Conservation (phyloP, 2,888 invertebrate species). For the Leptopterna dolabrata region DNA sequence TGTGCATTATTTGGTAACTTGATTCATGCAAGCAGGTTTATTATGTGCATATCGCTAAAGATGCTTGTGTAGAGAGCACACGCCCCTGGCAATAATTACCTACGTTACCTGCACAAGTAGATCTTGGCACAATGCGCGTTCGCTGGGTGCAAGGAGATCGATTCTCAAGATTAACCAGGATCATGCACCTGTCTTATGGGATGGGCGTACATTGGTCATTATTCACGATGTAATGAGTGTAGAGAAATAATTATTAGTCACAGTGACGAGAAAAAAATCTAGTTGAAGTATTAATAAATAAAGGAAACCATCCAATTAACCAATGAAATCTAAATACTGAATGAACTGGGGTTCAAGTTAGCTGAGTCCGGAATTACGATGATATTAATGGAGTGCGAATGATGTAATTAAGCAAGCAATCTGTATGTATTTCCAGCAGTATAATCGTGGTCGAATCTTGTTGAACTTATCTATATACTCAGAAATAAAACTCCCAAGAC, state of each 20-base stretch:
- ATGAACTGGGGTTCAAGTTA: no score
- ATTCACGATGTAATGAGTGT: neutral
- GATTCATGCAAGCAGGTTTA: neutral
- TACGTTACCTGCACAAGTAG: neutral
- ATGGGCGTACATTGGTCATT: neutral
- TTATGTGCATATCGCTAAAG: neutral
- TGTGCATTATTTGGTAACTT: neutral
- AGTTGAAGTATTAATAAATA: no score
- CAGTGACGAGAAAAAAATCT: neutral
- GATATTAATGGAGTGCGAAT: no score
- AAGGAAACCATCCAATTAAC: no score
- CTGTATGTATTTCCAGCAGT: no score
- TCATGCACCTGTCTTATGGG: slow-evolving; percentile 3
- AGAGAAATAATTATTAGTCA: neutral
- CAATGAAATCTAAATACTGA: no score
- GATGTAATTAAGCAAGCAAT: no score
- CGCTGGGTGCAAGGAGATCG: neutral
- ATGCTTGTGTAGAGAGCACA: neutral
- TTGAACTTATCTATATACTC: no score
- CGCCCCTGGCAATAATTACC: neutral
- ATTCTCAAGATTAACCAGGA: neutral
- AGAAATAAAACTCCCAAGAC: no score
- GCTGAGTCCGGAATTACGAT: no score
- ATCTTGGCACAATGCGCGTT: neutral
- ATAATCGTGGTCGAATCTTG: no score